Conservation (phyloP, 2,888 invertebrate genomes). For the Antheraea yamamai region DNA sequence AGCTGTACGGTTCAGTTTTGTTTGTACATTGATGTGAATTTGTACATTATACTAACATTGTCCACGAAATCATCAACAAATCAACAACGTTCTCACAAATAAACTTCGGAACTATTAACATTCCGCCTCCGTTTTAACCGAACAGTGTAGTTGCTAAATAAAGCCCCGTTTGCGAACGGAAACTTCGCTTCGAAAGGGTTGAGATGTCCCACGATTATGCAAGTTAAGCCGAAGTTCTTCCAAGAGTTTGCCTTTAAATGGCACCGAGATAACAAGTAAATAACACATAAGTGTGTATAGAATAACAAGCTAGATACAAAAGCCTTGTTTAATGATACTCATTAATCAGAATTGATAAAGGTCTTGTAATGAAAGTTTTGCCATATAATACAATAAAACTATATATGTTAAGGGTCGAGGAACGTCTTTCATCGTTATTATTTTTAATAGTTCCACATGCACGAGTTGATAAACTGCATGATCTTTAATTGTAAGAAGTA, state of each 20-base stretch:
- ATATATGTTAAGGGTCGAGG: too few species aligned
- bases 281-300: neutral
- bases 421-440: too few species aligned
- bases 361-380: too few species aligned
- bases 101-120: slow-evolving; percentile 7
- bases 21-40: neutral
- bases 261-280: neutral
- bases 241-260: neutral
- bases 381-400: too few species aligned
- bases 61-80: slow-evolving; percentile 2
- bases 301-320: neutral
- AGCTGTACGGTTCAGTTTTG: neutral
- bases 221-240: slow-evolving; percentile 9
- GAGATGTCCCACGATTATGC: slow-evolving; percentile 9
- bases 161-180: neutral
- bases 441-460: too few species aligned
- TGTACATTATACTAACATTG: neutral
- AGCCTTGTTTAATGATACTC: too few species aligned
- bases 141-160: slow-evolving; percentile 5
- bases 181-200: slow-evolving; percentile 5
- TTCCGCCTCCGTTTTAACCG: neutral
- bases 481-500: too few species aligned
- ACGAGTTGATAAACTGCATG: too few species aligned
- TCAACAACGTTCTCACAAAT: neutral
- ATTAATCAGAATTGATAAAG: too few species aligned